Conservation (phyloP, 2,113 vertebrate species). For the Brevimyrus niger region DNA sequence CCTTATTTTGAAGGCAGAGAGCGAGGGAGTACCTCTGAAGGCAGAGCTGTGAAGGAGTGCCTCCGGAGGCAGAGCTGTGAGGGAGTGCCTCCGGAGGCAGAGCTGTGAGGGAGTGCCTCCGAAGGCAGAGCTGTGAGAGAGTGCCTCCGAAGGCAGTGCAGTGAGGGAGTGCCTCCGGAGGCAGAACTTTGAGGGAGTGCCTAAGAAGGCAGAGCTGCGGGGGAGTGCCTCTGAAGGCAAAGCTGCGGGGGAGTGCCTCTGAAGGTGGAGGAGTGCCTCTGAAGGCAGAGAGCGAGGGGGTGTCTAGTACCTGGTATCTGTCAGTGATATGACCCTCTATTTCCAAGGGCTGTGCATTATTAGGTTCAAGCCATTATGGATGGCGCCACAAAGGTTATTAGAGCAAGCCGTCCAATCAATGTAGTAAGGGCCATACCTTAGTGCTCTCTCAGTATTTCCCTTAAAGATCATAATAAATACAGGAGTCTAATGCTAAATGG, state of each 20-base stretch:
- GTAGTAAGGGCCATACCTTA: conserved; percentile 1
- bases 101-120: background rate
- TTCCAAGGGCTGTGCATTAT: background rate
- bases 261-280: too few relatives aligned
- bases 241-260: too few relatives aligned
- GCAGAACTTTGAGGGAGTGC: too few relatives aligned
- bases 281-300: background rate
- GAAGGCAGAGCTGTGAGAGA: too few relatives aligned
- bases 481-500: background rate
- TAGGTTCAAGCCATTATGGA: background rate
- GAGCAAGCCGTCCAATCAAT: conserved; percentile 5
- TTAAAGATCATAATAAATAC: conserved; percentile 11
- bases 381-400: conserved; percentile 17
- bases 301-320: background rate
- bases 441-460: background rate
- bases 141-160: too few relatives aligned
- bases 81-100: background rate
- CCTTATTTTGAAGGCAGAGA: background rate
- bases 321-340: background rate
- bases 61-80: background rate
- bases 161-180: too few relatives aligned
- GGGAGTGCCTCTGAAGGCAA: too few relatives aligned
- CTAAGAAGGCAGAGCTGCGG: too few relatives aligned
- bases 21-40: background rate
- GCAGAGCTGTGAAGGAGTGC: background rate